A percentile compares a stretch with the other conserved stretches of the same genome.
These are phyloP conservation scores for Pseudomyrmex dendroicus DNA, from an alignment of 1,140 invertebrate species.

Conservation along the genomic window DNA sequence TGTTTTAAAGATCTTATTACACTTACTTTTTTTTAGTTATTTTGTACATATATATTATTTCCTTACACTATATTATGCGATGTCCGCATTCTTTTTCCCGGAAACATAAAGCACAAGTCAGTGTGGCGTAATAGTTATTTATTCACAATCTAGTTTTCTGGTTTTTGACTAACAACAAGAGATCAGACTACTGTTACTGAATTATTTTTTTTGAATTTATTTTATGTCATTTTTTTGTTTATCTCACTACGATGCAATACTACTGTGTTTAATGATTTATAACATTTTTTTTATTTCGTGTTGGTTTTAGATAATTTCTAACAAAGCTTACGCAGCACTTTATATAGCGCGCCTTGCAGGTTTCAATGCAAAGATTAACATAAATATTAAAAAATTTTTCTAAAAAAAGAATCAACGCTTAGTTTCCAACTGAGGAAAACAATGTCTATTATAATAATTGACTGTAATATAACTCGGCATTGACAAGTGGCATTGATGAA, in stretches of 20 bases:
- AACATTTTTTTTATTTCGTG: not conserved
- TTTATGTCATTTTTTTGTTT: not conserved
- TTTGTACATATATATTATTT: slow-evolving; percentile 5
- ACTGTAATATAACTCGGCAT: slow-evolving; percentile 1
- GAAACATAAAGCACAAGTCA: slow-evolving; percentile 14
- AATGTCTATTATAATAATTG: not conserved
- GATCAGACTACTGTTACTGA: not conserved
- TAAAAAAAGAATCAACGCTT: not conserved
- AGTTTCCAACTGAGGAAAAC: slow-evolving; percentile 2
- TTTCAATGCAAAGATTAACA: not conserved
- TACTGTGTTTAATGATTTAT: too few species aligned
- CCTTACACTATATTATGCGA: not conserved
- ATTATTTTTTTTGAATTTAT: slow-evolving; percentile 7
- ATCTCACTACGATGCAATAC: not conserved
- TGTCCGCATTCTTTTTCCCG: not conserved
- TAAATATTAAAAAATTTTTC: not conserved
- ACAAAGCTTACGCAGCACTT: not conserved
- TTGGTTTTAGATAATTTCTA: not conserved
- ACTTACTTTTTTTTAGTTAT: too few species aligned
- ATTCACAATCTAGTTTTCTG: not conserved
- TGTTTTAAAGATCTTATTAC: too few species aligned
- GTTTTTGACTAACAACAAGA: not conserved
- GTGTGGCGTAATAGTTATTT: not conserved
- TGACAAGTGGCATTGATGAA: not conserved
- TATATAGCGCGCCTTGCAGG: not conserved